Base-by-base conservation (phyloP, 1,140 invertebrate species). In the Caenorhabditis inopinata region DNA sequence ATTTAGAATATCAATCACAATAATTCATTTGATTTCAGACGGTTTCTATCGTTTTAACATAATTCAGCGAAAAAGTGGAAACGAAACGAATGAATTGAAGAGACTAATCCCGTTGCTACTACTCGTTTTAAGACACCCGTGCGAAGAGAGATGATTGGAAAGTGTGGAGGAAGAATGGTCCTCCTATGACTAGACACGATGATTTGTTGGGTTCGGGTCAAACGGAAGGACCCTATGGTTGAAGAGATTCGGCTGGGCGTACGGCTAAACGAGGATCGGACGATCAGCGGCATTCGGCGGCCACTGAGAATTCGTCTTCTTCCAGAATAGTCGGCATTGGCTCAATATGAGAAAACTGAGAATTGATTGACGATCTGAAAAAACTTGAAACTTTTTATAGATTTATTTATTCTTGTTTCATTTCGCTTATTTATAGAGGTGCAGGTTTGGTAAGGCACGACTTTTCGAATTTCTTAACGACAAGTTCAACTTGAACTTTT, bases 321-420 rank as follows among this genome's bases (percentile, higher is more conserved):
- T 78, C 76, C 23, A 58, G 12, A 62, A 78, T 78, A 29, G 76
- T 78, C 32, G 76, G 76, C 76, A 78, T 78, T 18, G 76, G 76
- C 76, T 78, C 76, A 21, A 78, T 78, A 27, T 78, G 76, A 11
- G 49, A 62, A 42, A 78, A 49, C 14, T 78, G 76, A 25, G 76
- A 78, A 53, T 51, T 58, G 49, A 58, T 51, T 23, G 76, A 78
- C 53, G 76, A 58, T 42, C 76, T 78, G 47, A 78, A 77, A 47
- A 16, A 21, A 14, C 38, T 46, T 16, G 32, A 62, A 27, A 68
- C 58, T 38, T 68, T 32, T 38, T 68, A n/a, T 14, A 53, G 7
- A n/a, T 53, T 25, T 53, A 32, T 32, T 58, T 16, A 32, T 16
- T 58, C 51, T 58, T 58, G n/a, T 51, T 51, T 21, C 25, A 23